A percentile compares a stretch with the other conserved stretches of the same genome.
phyloP scores from a whole-genome alignment of 2,888 invertebrate genomes.

The Synergus itoensis region DNA sequence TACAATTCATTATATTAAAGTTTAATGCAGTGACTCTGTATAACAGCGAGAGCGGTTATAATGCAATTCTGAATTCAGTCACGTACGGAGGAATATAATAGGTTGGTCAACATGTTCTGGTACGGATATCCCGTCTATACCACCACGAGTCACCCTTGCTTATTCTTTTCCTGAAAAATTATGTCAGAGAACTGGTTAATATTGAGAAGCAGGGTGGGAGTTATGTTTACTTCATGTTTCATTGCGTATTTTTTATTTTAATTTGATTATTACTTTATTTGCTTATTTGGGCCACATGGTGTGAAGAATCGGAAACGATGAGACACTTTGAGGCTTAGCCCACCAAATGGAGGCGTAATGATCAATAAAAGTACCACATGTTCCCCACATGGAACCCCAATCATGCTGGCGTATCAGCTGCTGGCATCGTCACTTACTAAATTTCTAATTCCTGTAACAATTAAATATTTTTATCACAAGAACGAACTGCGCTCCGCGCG shows the following conservation, averaged over 20 bases:
- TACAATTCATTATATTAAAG: conserved; percentile 26
- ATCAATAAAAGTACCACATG: conserved; percentile 19
- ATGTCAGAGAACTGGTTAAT: too few relatives aligned
- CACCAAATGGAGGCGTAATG: conserved; percentile 2
- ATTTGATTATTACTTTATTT: neutral
- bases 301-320: conserved; percentile 11
- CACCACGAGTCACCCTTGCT: conserved; percentile 12
- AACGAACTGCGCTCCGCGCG: too few relatives aligned
- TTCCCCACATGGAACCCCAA: conserved; percentile 8
- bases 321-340: conserved; percentile 15
- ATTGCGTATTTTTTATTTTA: neutral
- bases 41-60: neutral
- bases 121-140: conserved; percentile 10
- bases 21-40: conserved; percentile 25
- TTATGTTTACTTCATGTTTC: neutral
- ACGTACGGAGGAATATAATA: conserved; percentile 16
- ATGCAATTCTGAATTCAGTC: conserved; percentile 31
- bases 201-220: neutral
- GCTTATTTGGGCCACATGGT: neutral
- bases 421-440: neutral
- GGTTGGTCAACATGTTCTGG: conserved; percentile 23
- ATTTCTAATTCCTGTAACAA: neutral
- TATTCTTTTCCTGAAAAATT: neutral
- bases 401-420: neutral
- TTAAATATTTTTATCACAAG: neutral